phyloP scores from a whole-genome alignment of 1,140 invertebrate genomes.

The Holotrichia oblita region DNA sequence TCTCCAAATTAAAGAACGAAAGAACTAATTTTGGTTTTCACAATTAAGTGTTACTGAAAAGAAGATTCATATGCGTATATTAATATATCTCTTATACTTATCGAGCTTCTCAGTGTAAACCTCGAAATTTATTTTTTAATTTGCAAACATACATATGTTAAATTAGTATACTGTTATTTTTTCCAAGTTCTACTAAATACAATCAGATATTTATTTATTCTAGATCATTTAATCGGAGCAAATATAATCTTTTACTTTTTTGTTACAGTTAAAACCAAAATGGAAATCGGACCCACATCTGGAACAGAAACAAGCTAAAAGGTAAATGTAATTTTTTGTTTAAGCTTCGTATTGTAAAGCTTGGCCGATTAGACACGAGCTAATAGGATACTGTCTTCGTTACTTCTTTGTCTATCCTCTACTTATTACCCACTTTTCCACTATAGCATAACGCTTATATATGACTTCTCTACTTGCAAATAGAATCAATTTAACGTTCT shows the following conservation, averaged over 20 bases:
- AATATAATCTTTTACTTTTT: conserved; percentile 38
- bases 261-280: conserved; percentile 56
- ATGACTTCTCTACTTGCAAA: conserved; percentile 33
- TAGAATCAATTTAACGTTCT: not conserved
- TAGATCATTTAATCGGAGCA: not conserved
- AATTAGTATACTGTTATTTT: too few relatives aligned
- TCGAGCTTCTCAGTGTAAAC: too few relatives aligned
- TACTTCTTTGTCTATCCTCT: not conserved
- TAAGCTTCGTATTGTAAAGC: not conserved
- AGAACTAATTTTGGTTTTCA: too few relatives aligned
- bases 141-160: too few relatives aligned
- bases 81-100: too few relatives aligned
- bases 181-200: too few relatives aligned
- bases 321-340: conserved; percentile 45
- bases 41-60: too few relatives aligned
- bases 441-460: conserved; percentile 4
- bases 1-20: too few relatives aligned
- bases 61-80: too few relatives aligned
- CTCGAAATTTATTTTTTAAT: too few relatives aligned
- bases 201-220: too few relatives aligned
- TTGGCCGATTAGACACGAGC: not conserved
- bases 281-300: conserved; percentile 57
- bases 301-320: conserved; percentile 54
- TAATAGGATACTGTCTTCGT: not conserved
- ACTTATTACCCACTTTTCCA: not conserved